Base-by-base conservation (phyloP, 2,797 vertebrate genomes). In the Alca torda region DNA sequence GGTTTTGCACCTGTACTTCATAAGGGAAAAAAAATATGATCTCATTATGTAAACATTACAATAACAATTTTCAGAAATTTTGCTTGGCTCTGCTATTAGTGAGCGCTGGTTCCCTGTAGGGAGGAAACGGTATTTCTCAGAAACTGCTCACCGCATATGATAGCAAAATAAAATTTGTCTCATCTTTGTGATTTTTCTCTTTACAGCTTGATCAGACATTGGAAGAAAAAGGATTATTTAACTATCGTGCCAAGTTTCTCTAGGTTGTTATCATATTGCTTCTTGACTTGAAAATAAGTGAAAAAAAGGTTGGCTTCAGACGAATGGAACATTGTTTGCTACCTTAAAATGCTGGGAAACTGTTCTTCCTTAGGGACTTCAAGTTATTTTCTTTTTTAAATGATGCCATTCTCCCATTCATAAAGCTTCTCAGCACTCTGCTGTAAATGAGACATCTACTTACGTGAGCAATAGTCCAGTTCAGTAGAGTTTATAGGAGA, bases 1-100 rank as follows among this genome's bases (percentile, higher is more conserved):
- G 91, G 85, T 91, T 97, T 97, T 95, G 90, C 97, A 98, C 97
- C 98, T 98, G 97, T 97, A 97, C 97, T 98, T 98, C 97, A 97
- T 97, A 97, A 97, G 91, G 78, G 89, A 68, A 96, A 96, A 96
- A 97, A 97, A 97, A 91, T 81, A 97, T 98, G 98, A 98, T 97
- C 96, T 98, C 97, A 98, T 91, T 96, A 96, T 90, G 90, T 96
- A 98, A 98, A 98, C 96, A 97, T 96, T 98, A 93, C 93, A 96
- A 97, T 96, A 97, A 96, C 96, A 95, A 97, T 97, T 96, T 97
- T 97, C 96, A 96, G 82, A 98, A 97, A 95, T 98, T 98, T 98
- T 96, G 80, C 95, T 98, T 98, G 98, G 98, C 97, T 96, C 61
- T 72, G 90, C 78, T 63, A 65, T 96, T 95, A 97, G 89, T 77